Evolutionary conservation across 2,888 invertebrate genomes (phyloP).

Genomic region (Molorchus minor): DNA sequence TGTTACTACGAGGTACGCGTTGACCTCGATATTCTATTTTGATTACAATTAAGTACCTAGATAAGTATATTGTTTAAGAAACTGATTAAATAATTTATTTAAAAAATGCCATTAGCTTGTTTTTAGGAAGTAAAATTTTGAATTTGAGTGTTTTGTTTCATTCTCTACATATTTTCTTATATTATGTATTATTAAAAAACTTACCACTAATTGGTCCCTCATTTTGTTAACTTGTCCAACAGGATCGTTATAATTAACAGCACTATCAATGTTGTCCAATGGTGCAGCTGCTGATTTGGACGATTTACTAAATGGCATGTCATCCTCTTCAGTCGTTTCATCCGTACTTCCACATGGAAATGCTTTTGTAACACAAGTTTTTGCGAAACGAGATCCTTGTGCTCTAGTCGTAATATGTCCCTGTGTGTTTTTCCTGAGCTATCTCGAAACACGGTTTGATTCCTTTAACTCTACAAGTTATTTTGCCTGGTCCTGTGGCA

Average conservation of each 20-base stretch:
- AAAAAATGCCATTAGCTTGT: no score
- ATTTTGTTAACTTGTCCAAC: neutral
- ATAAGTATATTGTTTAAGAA: no score
- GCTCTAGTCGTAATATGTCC: conserved; percentile 30
- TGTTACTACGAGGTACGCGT: neutral
- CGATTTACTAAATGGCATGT: neutral
- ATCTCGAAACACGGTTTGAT: conserved; percentile 33
- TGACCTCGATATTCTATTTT: neutral
- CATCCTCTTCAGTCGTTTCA: no score
- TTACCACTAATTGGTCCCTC: conserved; percentile 19
- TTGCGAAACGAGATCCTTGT: neutral
- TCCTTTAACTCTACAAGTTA: conserved; percentile 37
- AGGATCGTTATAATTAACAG: neutral
- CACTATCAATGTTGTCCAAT: neutral
- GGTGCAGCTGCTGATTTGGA: neutral
- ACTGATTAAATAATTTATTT: no score
- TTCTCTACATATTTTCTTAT: no score
- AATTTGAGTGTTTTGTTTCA: no score
- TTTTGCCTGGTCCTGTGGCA: conserved; percentile 33
- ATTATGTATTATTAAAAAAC: neutral
- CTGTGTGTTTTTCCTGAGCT: conserved; percentile 21
- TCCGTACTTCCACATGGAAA: neutral
- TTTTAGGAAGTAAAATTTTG: no score
- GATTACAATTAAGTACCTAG: neutral
- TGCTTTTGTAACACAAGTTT: conserved; percentile 1